A percentile compares a stretch with the other conserved stretches of the same genome.
Evolutionary conservation across 2,888 invertebrate genomes (phyloP).

Genomic region (Ichneumoninae sp.): DNA sequence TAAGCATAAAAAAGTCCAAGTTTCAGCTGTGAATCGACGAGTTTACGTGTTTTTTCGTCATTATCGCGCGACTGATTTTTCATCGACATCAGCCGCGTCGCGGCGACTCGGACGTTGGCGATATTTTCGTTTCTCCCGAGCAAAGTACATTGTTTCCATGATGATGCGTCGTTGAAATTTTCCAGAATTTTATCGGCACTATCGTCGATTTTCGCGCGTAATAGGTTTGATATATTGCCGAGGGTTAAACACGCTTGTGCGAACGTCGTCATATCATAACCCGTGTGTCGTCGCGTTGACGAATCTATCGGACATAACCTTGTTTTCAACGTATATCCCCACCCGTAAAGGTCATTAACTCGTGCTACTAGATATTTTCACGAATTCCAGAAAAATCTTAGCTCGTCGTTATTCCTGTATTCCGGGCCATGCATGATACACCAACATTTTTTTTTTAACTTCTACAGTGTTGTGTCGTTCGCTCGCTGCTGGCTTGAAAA

Average conservation of each 20-base stretch:
- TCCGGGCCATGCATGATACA: neutral
- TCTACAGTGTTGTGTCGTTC: neutral
- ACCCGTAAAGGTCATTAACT: slow-evolving; percentile 77
- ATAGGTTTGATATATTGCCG: neutral
- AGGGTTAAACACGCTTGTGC: slow-evolving; percentile 10
- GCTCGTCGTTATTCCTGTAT: neutral
- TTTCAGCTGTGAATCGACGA: slow-evolving; percentile 10
- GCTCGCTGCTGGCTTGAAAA: neutral
- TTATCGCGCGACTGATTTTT: slow-evolving; percentile 43
- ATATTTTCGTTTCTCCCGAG: slow-evolving; percentile 54
- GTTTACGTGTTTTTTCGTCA: slow-evolving; percentile 33
- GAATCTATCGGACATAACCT: slow-evolving; percentile 78
- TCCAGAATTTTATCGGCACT: neutral
- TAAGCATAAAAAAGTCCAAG: neutral
- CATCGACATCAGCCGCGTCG: slow-evolving; percentile 72
- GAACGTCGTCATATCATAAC: slow-evolving; percentile 36
- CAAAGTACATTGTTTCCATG: slow-evolving; percentile 21
- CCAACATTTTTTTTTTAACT: neutral
- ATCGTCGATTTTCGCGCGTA: neutral
- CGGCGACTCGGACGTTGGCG: slow-evolving; percentile 57
- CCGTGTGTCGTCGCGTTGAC: slow-evolving; percentile 55
- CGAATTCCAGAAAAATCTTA: neutral
- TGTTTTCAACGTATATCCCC: slow-evolving; percentile 63
- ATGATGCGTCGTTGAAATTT: neutral
- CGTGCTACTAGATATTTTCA: slow-evolving; percentile 27